phyloP scores from a whole-genome alignment of 2,888 invertebrate genomes.

The Gari tellinella region DNA sequence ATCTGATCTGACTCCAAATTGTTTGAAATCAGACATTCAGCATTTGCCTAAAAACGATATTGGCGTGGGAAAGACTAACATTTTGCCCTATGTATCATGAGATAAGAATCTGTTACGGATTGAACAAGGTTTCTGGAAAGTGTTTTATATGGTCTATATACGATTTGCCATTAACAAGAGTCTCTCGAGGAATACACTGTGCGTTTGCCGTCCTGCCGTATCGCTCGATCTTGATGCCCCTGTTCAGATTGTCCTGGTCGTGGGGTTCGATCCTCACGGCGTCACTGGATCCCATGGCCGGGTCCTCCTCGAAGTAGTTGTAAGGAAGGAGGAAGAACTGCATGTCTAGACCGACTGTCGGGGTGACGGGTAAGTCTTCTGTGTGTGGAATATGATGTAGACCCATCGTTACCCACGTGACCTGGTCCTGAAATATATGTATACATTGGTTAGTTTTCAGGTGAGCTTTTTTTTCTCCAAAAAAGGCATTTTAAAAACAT shows the following conservation, averaged over 20 bases:
- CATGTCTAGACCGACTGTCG: conserved; percentile 42
- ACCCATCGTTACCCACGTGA: conserved; percentile 53
- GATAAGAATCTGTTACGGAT: too few relatives aligned
- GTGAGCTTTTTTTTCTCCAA: too few relatives aligned
- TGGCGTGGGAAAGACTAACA: too few relatives aligned
- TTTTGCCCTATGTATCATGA: too few relatives aligned
- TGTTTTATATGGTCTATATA: too few relatives aligned
- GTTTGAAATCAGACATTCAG: too few relatives aligned
- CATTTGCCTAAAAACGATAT: too few relatives aligned
- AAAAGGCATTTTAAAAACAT: too few relatives aligned
- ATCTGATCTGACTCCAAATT: too few relatives aligned
- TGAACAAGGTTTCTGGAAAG: too few relatives aligned
- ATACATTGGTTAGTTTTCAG: too few relatives aligned
- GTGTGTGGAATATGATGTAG: conserved; percentile 51
- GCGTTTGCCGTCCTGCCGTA: conserved; percentile 18
- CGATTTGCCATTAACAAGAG: background rate
- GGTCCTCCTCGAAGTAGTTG: conserved; percentile 41
- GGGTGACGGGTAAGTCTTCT: conserved; percentile 45
- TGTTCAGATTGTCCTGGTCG: background rate
- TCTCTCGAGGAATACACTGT: conserved; percentile 16
- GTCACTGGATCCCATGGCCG: conserved; percentile 36
- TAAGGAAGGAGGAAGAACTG: conserved; percentile 32
- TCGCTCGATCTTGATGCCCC: conserved; percentile 19
- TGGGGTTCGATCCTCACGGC: conserved; percentile 30
- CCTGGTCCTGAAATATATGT: conserved; percentile 38